Percentiles rank a stretch among this genome's conserved stretches.
Evolutionary conservation across 2,797 vertebrate species (phyloP).

Genomic region (Acrossocheilus fasciatus): DNA sequence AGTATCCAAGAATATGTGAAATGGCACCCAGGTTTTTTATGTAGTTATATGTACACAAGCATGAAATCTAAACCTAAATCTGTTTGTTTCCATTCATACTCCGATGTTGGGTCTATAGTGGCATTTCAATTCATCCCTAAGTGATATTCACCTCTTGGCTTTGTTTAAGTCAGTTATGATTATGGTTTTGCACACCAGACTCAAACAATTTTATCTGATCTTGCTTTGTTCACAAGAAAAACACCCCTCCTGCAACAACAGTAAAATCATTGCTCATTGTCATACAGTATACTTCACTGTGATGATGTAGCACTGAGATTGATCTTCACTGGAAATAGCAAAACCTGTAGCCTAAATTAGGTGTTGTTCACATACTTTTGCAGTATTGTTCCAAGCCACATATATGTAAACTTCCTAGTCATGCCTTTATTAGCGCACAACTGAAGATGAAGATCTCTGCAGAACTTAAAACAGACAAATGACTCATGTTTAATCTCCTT

Average conservation of each 20-base stretch:
- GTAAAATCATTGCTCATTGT: neutral
- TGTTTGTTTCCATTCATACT: neutral
- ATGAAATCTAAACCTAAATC: neutral
- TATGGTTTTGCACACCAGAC: neutral
- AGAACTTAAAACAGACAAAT: neutral
- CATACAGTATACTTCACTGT: neutral
- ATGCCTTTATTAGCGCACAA: neutral
- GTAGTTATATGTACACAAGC: neutral
- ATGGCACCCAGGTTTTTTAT: neutral
- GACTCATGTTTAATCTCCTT: neutral
- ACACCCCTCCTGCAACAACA: no score
- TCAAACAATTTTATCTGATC: neutral
- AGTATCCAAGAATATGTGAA: neutral
- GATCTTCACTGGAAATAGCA: neutral
- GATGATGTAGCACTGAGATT: neutral
- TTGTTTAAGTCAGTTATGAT: neutral
- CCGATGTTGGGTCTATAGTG: neutral
- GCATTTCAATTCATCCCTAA: neutral
- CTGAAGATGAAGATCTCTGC: neutral
- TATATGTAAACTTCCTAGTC: neutral
- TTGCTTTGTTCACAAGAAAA: neutral
- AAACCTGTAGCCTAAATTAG: neutral
- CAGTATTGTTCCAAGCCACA: neutral
- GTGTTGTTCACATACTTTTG: neutral
- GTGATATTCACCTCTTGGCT: neutral